Conservation (phyloP, 2,888 invertebrate genomes). For the Alentia gelatinosa region DNA sequence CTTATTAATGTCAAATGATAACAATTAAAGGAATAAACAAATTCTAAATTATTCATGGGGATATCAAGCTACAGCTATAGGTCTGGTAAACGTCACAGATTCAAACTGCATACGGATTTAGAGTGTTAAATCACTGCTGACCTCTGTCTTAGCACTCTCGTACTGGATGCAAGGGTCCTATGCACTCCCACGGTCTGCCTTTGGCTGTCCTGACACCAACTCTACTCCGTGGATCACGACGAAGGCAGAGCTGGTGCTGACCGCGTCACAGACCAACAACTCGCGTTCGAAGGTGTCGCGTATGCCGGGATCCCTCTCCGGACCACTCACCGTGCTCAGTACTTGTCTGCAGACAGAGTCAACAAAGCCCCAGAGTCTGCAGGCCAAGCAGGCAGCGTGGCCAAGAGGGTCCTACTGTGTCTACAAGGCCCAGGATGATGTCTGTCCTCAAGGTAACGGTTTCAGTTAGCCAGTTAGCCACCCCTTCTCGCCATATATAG, state of each 20-base stretch:
- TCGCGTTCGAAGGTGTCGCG: neutral
- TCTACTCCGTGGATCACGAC: neutral
- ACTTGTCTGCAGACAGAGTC: neutral
- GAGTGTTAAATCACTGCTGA: neutral
- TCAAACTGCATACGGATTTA: neutral
- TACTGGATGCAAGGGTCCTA: constrained; percentile 10
- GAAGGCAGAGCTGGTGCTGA: neutral
- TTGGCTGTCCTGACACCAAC: neutral
- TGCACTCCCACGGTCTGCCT: neutral
- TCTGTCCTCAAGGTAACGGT: neutral
- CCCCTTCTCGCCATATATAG: no score
- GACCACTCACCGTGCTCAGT: neutral
- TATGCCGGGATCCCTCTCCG: neutral
- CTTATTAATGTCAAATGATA: no score
- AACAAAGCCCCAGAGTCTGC: neutral
- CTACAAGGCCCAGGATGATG: neutral
- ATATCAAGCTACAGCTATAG: no score
- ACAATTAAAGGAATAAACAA: no score
- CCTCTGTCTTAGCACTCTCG: neutral
- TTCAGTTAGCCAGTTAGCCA: no score
- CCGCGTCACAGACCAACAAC: neutral
- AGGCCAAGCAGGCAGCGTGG: neutral
- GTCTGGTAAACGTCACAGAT: neutral
- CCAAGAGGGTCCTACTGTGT: neutral
- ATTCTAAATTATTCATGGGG: no score